Conservation (phyloP, 1,140 invertebrate species). For the Atta cephalotes region DNA sequence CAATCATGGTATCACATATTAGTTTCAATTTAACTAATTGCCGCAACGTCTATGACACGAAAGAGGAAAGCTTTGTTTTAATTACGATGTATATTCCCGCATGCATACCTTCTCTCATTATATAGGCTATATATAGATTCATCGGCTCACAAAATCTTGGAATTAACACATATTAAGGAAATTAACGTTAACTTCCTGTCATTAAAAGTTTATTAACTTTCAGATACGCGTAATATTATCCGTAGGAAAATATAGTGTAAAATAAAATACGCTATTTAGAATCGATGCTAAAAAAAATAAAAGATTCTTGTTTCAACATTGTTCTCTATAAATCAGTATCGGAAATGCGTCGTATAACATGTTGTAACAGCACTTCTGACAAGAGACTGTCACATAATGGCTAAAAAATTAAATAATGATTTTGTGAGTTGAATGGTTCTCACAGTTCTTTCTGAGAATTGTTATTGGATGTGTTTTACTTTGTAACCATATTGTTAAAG, state of each 20-base stretch:
- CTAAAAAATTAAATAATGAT: no score
- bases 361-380: not conserved
- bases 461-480: not conserved
- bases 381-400: no score
- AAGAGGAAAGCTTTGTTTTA: not conserved
- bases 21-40: conserved; percentile 5
- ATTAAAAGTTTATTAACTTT: not conserved
- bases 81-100: conserved; percentile 12
- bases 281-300: not conserved
- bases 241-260: no score
- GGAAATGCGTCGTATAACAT: not conserved
- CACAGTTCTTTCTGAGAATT: not conserved
- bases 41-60: not conserved
- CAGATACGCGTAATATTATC: not conserved
- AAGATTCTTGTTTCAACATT: conserved; percentile 3
- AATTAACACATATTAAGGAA: not conserved
- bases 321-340: conserved; percentile 12
- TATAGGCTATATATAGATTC: not conserved
- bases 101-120: not conserved
- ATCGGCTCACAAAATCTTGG: not conserved
- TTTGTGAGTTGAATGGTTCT: no score
- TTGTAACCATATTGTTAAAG: not conserved
- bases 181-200: not conserved
- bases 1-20: not conserved
- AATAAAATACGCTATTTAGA: not conserved